Evolutionary conservation across 2,797 vertebrate species (phyloP), one percentile per base, ranked within the genome.

Genomic region (Argentina silus): DNA sequence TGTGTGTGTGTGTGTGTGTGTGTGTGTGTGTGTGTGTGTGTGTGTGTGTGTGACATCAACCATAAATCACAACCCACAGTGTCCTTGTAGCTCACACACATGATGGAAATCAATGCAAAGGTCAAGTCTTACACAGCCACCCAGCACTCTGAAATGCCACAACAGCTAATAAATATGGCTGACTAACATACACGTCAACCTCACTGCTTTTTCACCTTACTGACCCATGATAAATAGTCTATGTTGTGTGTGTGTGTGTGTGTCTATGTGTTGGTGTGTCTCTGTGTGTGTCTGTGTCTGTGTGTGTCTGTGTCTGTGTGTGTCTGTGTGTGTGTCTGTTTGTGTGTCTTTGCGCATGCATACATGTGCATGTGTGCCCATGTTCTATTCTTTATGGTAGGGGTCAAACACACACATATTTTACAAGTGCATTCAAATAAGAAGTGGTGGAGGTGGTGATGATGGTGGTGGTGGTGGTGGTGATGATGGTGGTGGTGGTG

Each of bases 81-180:
- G 84, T 88, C 90, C 90, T 92, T 91, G 90, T 78, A 75, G 79
- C 85, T 80, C 82, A 89, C 87, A 90, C 83, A 83, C 87, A 91
- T 91, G 87, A 91, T 88, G 78, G 84, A 89, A 89, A 92, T 91
- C 90, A 89, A 92, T 91, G 83, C 86, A 78, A 84, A 86, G 90
- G 91, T 92, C 89, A 91, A 91, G 86, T 85, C 42, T 75, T 88
- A 89, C 85, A 84, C 78, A 84, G 83, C 76, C 68, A 66, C 77
- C 78, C 78, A 81, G 75, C 82, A 73, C 83, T 77, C 60, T 72
- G 85, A 90, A 89, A 88, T 81, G 86, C 84, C 85, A 84, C 83
- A 76, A 81, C 77, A 85, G 87, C 78, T 86, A 89, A 91, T 91
- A 90, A 87, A 88, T 84, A 81, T 80, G 80, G 79, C 85, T 81